These are phyloP conservation scores for Ptyas mucosa DNA, from an alignment of 2,113 vertebrate genomes.

Conservation along the genomic window DNA sequence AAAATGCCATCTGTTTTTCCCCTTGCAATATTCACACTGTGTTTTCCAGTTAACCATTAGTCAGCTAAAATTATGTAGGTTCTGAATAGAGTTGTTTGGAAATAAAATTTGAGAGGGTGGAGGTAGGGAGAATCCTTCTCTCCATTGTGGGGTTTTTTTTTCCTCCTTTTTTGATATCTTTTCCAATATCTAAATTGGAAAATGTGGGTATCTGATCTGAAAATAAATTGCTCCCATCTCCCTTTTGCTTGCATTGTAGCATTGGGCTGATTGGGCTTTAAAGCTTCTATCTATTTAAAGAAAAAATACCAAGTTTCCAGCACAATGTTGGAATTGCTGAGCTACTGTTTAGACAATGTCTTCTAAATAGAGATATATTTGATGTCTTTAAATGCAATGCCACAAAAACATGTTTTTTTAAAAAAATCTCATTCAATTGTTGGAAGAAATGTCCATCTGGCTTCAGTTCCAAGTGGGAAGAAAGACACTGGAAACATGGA, in stretches of 20 bases:
- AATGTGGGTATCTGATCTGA: slow-evolving; percentile 59
- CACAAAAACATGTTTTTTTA: background rate
- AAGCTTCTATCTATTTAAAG: slow-evolving; percentile 3
- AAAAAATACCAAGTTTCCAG: background rate
- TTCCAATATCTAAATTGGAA: slow-evolving; percentile 65
- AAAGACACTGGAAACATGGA: no score
- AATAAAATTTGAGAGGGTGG: slow-evolving; percentile 54
- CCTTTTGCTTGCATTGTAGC: slow-evolving; percentile 25
- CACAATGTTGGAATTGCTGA: background rate
- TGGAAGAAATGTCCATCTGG: no score
- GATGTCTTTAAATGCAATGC: background rate
- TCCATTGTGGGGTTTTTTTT: slow-evolving; percentile 37
- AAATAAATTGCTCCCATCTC: slow-evolving; percentile 62
- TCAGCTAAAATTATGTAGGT: slow-evolving; percentile 36
- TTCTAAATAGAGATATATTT: background rate
- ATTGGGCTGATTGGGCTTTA: background rate
- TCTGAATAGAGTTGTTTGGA: slow-evolving; percentile 31
- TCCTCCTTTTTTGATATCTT: slow-evolving; percentile 51
- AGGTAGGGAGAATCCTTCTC: slow-evolving; percentile 12
- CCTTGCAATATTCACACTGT: slow-evolving; percentile 32
- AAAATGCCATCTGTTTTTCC: slow-evolving; percentile 47
- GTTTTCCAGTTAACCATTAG: slow-evolving; percentile 44
- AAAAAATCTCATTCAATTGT: background rate
- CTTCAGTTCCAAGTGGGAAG: no score
- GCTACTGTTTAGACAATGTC: background rate